Evolutionary conservation across 2,113 vertebrate genomes (phyloP).

Genomic region (Gobio gobio): DNA sequence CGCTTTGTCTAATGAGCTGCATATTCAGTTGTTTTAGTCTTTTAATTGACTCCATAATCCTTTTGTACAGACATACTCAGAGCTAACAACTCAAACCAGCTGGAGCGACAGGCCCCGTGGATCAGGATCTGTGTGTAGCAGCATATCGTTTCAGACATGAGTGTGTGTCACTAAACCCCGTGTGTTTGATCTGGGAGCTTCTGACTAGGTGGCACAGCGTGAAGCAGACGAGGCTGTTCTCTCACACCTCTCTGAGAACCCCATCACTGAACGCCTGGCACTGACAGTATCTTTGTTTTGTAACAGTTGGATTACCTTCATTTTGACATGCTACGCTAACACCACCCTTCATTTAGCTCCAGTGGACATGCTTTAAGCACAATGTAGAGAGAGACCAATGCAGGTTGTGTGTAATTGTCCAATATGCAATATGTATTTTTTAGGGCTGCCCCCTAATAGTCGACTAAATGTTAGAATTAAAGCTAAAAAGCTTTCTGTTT

Average conservation of each 20-base stretch:
- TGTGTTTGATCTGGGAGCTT: slow-evolving; percentile 6
- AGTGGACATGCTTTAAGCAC: neutral
- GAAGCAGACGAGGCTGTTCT: neutral
- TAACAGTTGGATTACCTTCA: neutral
- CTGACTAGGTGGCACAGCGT: slow-evolving; percentile 25
- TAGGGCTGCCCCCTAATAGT: too few species aligned
- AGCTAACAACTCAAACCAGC: slow-evolving; percentile 23
- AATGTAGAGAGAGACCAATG: too few species aligned
- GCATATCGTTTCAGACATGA: slow-evolving; percentile 21
- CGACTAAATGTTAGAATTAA: too few species aligned
- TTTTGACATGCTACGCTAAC: neutral
- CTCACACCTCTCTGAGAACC: neutral
- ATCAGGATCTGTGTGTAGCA: slow-evolving; percentile 10
- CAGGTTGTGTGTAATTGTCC: neutral
- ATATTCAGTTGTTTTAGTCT: neutral
- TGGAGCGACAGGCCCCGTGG: neutral
- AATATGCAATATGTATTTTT: neutral
- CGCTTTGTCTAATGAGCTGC: neutral
- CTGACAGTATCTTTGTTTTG: neutral
- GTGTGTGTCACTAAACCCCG: neutral
- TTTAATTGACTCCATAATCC: neutral
- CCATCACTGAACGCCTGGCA: neutral
- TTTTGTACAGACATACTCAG: neutral
- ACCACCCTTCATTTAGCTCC: neutral
- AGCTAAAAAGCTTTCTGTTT: neutral